Evolutionary conservation across 1,140 invertebrate genomes (phyloP).

Genomic region (Drosophila leontia): DNA sequence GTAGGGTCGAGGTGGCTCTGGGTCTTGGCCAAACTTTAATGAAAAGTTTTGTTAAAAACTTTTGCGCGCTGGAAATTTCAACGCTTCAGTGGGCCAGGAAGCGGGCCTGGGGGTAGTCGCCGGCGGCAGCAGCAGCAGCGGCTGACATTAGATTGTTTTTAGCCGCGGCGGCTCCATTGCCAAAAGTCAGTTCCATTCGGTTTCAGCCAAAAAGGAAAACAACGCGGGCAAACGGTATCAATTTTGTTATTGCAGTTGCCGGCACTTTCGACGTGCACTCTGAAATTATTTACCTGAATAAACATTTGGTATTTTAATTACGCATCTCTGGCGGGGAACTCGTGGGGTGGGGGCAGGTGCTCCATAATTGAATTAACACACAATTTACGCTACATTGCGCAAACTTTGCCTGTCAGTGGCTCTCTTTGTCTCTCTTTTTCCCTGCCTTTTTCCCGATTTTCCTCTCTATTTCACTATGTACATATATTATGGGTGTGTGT

Average conservation of each 20-base stretch:
- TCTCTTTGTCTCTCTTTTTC: background rate
- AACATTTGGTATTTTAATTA: slow-evolving; percentile 84
- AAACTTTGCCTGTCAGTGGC: slow-evolving; percentile 66
- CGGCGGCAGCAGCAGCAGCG: slow-evolving; percentile 13
- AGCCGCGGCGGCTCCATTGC: slow-evolving; percentile 54
- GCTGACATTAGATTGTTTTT: slow-evolving; percentile 80
- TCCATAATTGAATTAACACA: slow-evolving; percentile 81
- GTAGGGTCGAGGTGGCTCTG: slow-evolving; percentile 11
- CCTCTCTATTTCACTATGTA: background rate
- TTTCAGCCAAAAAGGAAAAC: slow-evolving; percentile 42
- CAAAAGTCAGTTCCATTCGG: slow-evolving; percentile 68
- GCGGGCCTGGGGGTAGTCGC: background rate
- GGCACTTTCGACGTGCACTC: slow-evolving; percentile 64
- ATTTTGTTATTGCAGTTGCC: slow-evolving; percentile 81
- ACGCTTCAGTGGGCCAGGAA: slow-evolving; percentile 71
- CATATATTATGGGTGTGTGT: slow-evolving; percentile 12
- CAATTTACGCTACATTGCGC: slow-evolving; percentile 80
- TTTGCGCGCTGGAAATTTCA: slow-evolving; percentile 80
- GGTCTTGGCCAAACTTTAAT: slow-evolving; percentile 75
- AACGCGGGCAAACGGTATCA: slow-evolving; percentile 59
- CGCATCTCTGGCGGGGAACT: slow-evolving; percentile 43
- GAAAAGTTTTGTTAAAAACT: slow-evolving; percentile 82
- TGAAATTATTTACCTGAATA: slow-evolving; percentile 84
- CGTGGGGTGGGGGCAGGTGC: slow-evolving; percentile 16
- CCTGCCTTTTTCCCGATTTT: background rate